Base-by-base conservation (phyloP, 2,797 vertebrate species). In the Tenualosa ilisha region DNA sequence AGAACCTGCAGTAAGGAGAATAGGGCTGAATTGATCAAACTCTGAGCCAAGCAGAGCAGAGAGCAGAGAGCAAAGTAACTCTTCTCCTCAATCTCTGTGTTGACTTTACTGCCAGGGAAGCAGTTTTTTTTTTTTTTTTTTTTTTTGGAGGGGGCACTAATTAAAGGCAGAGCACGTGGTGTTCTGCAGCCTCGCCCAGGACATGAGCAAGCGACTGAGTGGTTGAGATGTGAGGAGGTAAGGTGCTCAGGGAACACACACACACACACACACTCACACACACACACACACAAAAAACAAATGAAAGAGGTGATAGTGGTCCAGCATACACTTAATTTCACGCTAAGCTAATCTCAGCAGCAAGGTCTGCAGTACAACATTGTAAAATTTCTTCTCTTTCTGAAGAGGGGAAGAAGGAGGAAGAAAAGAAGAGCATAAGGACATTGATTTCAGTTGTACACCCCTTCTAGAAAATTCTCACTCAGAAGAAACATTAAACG, bases 301-400 rank as follows among this genome's bases (percentile, higher is more conserved):
- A 11, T 46, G 49, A 50, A 2, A 63, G 85, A n/a, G 7, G 54
- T 68, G 81, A 81, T 63, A 68, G 53, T 56, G 72, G 86, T 81
- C 56, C 83, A 86, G 84, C 50, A 83, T 88, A 82, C 84, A 51
- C 87, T 88, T 89, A 84, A 90, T 90, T 90, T 90, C 88, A 89
- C 88, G 88, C 72, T 40, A 22, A 46, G 40, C 37, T 79, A 79
- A 65, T 85, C 84, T 86, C 59, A 85, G 72, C 81, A 86, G 81
- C 81, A 49, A 53, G 50, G 53, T 40, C 2, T 40, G 85, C 63
- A 24, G 51, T 82, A 83, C 84, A 88, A 79, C 72, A 46, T 46
- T 46, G 72, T 79, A 6, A 20, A 79, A 46, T 79, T 79, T 79
- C 72, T 43, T 40, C 31, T 40, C 68, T 26, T 75, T 40, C 31